A percentile compares a stretch with the other conserved stretches of the same genome.
phyloP scores from a whole-genome alignment of 2,113 vertebrate species.

The Talpa occidentalis region DNA sequence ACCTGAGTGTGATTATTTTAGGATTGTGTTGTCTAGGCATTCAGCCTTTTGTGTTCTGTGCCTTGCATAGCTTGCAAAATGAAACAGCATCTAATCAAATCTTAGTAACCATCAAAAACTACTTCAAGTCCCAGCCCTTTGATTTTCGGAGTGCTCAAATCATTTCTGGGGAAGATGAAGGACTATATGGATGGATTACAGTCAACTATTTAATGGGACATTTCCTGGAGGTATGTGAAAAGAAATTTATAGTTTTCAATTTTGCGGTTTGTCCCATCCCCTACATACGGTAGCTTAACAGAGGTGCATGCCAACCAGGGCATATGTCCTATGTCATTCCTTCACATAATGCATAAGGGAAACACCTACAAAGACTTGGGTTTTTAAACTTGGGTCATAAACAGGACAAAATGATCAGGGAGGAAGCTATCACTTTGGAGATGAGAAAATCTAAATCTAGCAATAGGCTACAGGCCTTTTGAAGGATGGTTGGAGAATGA shows the following conservation, averaged over 20 bases:
- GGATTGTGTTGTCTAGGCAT: conserved; percentile 40
- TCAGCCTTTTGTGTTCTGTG: conserved; percentile 86
- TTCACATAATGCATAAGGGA: neutral
- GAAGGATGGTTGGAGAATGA: neutral
- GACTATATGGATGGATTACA: conserved; percentile 97
- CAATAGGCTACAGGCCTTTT: neutral
- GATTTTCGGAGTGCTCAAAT: conserved; percentile 94
- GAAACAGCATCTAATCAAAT: conserved; percentile 88
- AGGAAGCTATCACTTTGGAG: neutral
- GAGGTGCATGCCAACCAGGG: neutral
- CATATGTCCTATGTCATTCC: neutral
- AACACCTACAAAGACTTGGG: neutral
- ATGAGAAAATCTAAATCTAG: neutral
- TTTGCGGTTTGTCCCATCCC: conserved; percentile 43
- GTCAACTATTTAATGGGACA: conserved; percentile 98
- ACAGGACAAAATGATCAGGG: neutral
- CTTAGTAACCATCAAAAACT: conserved; percentile 88
- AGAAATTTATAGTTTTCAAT: conserved; percentile 82
- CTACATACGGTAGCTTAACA: conserved; percentile 43
- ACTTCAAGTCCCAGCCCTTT: conserved; percentile 92
- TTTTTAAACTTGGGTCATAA: neutral
- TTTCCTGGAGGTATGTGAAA: conserved; percentile 93
- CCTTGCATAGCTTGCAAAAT: conserved; percentile 89
- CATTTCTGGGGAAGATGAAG: conserved; percentile 95
- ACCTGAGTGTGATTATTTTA: conserved; percentile 33